Base-by-base conservation (phyloP, 2,113 vertebrate genomes). In the Marmota flaviventris region DNA sequence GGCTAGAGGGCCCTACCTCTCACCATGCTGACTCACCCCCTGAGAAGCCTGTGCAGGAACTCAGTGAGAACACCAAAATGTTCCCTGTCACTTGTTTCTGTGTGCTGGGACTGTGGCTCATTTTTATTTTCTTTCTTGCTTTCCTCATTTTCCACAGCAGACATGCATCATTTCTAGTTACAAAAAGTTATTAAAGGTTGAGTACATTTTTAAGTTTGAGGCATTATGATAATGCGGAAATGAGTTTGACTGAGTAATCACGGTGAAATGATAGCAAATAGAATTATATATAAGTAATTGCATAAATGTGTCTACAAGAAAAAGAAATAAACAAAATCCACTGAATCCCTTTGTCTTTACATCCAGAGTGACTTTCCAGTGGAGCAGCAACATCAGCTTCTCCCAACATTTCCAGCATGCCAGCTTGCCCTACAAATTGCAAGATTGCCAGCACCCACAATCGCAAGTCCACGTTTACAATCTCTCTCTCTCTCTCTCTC, bases 71-170 rank as follows among this genome's bases (percentile, higher is more conserved):
- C 37, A 58, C 11, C 8, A 32, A 48, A 48, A 14, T 16, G 4
- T 22, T 37, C 17, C 73, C 12, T 85, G 16, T n/a, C 27, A 37
- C 85, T 78, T 67, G 22, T 89, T 34, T 96, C 27, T 81, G 17
- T 11, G 37, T 58, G n/a, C 84, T 76, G 56, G 61, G 45, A 58
- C 48, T 9, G 67, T 27, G 61, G 20, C 34, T 29, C n/a, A 76
- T 61, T 77, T 96, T 75, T 42, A 97, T 53, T 87, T 95, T 86
- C 51, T 79, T 86, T 10, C 70, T 70, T n/a, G 56, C 58, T 45
- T 73, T 53, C 39, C 18, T 20, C 34, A 29, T 65, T 85, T 89
- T 89, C 53, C 45, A 56, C 32, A 45, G 69, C 76, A 72, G 87
- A 27, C 17, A 85, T 29, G 11, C 53, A 76, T 77, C n/a, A 42